Evolutionary conservation across 2,113 vertebrate species (phyloP), one percentile per base, ranked within the genome.

Genomic region (Scomber colias): DNA sequence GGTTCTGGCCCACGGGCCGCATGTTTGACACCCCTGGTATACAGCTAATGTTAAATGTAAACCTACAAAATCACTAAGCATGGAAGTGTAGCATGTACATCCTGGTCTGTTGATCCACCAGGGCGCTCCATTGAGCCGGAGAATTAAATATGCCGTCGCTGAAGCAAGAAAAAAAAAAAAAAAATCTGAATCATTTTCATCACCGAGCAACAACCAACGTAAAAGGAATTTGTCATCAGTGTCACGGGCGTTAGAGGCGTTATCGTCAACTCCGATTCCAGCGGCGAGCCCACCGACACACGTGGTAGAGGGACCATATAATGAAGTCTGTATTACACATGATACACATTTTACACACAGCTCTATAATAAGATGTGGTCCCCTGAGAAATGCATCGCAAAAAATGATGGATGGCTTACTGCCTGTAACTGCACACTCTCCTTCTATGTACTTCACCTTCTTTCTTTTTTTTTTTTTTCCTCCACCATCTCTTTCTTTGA

Each of bases 331-430:
- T 24, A 19, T 54, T 49, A 64, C 51, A 71, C n/a, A 74, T 35
- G 30, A 71, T 66, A 12, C 53, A 69, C 55, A 21, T 4, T 24
- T 74, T 49, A 51, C 12, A 19, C 57, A 49, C 24, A 45, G 59
- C n/a, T 48, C 63, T 57, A 44, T 72, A 81, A 59, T 49, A 74
- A 55, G 53, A 75, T 24, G 45, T 5, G 46, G 4, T 69, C 68
- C 64, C 2, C 7, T 11, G 77, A 79, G 74, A 71, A 67, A 81
- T 67, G 27, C 15, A 19, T 31, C 15, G 60, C 46, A 53, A 48
- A 14, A 27, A 50, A 82, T 73, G 81, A 90, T 82, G 81, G 56
- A 90, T 77, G 81, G 19, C 55, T 76, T 21, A 3, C 55, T 69
- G 53, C 11, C 31, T 21, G 40, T 45, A 64, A 61, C 81, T 11